phyloP scores from a whole-genome alignment of 2,113 vertebrate species.

The Lamprotornis superbus region DNA sequence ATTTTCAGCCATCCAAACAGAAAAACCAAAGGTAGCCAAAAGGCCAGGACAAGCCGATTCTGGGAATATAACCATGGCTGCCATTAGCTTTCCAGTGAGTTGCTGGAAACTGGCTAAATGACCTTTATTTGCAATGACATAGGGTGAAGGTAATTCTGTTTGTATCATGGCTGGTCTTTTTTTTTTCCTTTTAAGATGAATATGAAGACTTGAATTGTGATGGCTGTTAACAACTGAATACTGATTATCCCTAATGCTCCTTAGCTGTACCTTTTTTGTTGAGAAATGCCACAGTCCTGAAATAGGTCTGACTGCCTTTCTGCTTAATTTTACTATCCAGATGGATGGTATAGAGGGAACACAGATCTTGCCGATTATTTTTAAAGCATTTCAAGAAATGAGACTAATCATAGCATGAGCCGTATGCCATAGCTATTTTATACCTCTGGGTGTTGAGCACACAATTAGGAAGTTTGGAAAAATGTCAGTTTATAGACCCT shows the following conservation, averaged over 20 bases:
- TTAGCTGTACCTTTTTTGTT: neutral
- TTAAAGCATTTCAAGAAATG: neutral
- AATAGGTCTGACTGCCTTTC: neutral
- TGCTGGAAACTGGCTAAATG: neutral
- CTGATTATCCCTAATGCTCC: neutral
- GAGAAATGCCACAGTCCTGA: neutral
- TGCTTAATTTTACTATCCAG: neutral
- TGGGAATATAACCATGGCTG: neutral
- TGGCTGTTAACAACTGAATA: neutral
- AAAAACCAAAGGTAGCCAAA: neutral
- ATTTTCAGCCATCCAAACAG: neutral
- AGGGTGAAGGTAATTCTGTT: neutral
- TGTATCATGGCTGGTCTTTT: neutral
- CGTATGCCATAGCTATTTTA: slow-evolving; percentile 9
- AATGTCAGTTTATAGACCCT: neutral
- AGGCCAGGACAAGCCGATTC: neutral
- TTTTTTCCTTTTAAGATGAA: neutral
- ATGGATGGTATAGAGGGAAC: neutral
- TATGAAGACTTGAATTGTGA: neutral
- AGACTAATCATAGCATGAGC: neutral
- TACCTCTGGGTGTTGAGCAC: neutral
- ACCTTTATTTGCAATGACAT: neutral
- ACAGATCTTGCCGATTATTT: neutral
- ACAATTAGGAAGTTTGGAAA: neutral
- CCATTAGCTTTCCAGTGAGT: neutral